Evolutionary conservation across 2,113 vertebrate species (phyloP), one percentile per base, ranked within the genome.

Genomic region (Heterocephalus glaber): DNA sequence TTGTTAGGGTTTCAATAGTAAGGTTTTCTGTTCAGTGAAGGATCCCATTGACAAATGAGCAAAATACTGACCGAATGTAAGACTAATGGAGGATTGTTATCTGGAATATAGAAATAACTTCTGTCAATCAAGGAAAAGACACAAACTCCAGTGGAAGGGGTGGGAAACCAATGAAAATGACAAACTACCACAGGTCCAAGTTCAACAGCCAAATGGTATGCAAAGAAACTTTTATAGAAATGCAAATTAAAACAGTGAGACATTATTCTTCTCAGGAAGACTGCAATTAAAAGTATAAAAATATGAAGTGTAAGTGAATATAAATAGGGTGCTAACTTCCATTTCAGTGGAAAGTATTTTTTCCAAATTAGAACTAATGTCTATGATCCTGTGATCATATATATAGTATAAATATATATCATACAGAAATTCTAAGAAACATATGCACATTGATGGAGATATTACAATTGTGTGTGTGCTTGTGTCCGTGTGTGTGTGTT

Each of bases 181-280:
- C 16, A 86, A 79, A 84, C 19, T 41, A 56, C 47, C 24, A n/a
- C 44, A 74, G 61, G 16, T 66, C 9, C 47, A 76, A 47, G 41
- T 87, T 56, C 16, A 17, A 52, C 63, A 76, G 14, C 86, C 68
- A 54, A 92, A 68, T 26, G 47, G 16, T 58, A 20, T 5, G n/a
- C 33, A 88, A 77, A 79, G 38, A 85, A 76, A 77, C 3, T 65
- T n/a, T 80, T 35, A 5, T 49, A 54, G 14, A 89, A 92, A 89
- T 90, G 47, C 17, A 92, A 77, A 86, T 86, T 54, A 76, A 92
- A 66, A 86, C 30, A 88, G 41, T 52, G 35, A 90, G 66, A 54
- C 35, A 44, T 86, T 96, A 24, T 52, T 89, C 33, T 89, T 77
- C 1, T 74, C 19, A 87, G 49, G 83, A 90, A 74, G 65, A 63